Evolutionary conservation across 2,888 invertebrate species (phyloP).

Genomic region (Volucella inflata): DNA sequence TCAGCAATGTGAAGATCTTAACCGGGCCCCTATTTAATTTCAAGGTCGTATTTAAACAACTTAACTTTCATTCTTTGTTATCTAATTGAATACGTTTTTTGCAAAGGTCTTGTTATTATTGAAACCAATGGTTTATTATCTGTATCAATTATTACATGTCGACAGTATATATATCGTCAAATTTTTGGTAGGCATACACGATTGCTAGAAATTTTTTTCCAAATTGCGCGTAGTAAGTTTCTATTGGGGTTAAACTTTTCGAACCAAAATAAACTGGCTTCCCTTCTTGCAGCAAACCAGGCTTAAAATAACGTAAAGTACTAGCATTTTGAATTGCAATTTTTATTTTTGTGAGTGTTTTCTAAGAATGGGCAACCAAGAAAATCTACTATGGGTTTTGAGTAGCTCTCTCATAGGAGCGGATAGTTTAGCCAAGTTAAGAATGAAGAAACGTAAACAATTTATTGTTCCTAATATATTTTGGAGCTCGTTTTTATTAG

Average conservation of each 20-base stretch:
- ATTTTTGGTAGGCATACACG: slow-evolving; percentile 68
- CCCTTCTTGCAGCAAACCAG: slow-evolving; percentile 69
- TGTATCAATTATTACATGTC: slow-evolving; percentile 43
- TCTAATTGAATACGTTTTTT: slow-evolving; percentile 23
- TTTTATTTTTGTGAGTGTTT: slow-evolving; percentile 40
- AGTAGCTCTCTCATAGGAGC: slow-evolving; percentile 24
- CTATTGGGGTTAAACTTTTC: slow-evolving; percentile 55
- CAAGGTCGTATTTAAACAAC: slow-evolving; percentile 46
- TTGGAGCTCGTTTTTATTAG: slow-evolving; percentile 65
- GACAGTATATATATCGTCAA: slow-evolving; percentile 66
- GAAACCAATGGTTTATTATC: slow-evolving; percentile 57
- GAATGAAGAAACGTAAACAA: slow-evolving; percentile 66
- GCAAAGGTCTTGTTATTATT: slow-evolving; percentile 27
- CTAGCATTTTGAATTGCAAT: slow-evolving; percentile 57
- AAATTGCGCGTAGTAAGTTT: slow-evolving; percentile 55
- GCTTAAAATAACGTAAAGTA: slow-evolving; percentile 67
- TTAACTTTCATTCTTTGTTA: slow-evolving; percentile 35
- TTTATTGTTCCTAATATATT: slow-evolving; percentile 74
- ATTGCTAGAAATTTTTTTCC: slow-evolving; percentile 76
- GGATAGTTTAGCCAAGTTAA: slow-evolving; percentile 61
- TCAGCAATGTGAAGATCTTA: slow-evolving; percentile 55
- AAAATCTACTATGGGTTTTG: slow-evolving; percentile 48
- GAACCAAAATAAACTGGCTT: slow-evolving; percentile 72
- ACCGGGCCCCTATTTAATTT: slow-evolving; percentile 44
- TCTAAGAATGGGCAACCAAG: slow-evolving; percentile 29